Base-by-base conservation (phyloP, 37 sponge, comb jelly and placozoan genomes). In the Chondrilla cf. caribensis region DNA sequence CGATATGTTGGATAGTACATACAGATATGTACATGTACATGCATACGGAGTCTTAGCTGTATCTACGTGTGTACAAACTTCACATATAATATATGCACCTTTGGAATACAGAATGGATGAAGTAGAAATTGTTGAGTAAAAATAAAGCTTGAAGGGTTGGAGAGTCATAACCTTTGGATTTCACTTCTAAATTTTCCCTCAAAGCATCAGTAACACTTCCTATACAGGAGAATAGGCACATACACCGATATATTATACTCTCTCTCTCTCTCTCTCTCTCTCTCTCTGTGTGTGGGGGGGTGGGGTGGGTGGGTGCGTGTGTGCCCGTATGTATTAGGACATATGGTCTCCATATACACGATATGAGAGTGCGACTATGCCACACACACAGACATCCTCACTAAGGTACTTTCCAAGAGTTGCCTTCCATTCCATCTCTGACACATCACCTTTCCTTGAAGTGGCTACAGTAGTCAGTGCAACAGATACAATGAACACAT, bases 101-200 rank as follows among this genome's bases (percentile, higher is more conserved):
- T 3, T 86, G 88, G 41, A 92, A 90, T 18, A 92, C 88, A 38
- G 87, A 81, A 28, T 84, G 93, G 21, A 97, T 87, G 79, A 90
- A 94, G 51, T 87, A 93, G 76, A 86, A 94, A 80, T 97, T 97
- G 81, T 97, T 97, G 58, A 97, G 78, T 1, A 94, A 84, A 70
- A 97, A 97, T 15, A 97, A 15, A 40, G 85, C 84, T 55, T 78
- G 77, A 39, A 97, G 81, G 9, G 72, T 70, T 59, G 87, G 83
- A 24, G 81, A 84, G 55, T 97, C 97, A 68, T 92, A 97, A 35
- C 62, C 78, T 17, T 82, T 85, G 3, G 95, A 79, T 38, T 97
- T 97, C 58, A 78, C 71, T 67, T 97, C 93, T 81, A 97, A 39
- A 64, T 94, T 97, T 58, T 88, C 58, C 32, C 76, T 83, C 40